phyloP scores from a whole-genome alignment of 2,888 invertebrate species.

The Parnassius apollo region DNA sequence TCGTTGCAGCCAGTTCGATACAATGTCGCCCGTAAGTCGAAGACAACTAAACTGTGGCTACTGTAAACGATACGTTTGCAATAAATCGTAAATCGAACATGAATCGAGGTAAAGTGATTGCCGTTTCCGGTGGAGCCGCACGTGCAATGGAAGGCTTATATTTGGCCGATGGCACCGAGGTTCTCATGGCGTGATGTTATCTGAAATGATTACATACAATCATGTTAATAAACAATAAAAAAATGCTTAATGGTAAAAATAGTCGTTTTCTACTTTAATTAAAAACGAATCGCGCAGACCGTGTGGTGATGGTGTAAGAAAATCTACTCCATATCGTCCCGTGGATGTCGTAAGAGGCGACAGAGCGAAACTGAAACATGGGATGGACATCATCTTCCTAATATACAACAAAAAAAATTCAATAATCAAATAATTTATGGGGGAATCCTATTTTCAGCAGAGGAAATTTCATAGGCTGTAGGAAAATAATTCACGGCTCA shows the following conservation, averaged over 20 bases:
- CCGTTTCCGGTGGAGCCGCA: slow-evolving; percentile 48
- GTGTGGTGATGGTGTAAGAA: too few species aligned
- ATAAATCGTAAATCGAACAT: slow-evolving; percentile 45
- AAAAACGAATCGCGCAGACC: too few species aligned
- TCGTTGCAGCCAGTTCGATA: slow-evolving; percentile 30
- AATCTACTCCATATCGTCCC: too few species aligned
- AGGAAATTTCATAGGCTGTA: too few species aligned
- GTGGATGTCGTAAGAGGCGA: too few species aligned
- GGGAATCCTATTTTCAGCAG: too few species aligned
- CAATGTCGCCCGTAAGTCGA: slow-evolving; percentile 1
- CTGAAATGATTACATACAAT: slow-evolving; percentile 46
- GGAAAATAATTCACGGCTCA: too few species aligned
- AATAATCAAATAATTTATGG: too few species aligned
- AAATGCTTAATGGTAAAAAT: neutral
- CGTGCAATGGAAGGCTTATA: slow-evolving; percentile 26
- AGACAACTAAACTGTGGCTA: neutral
- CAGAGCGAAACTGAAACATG: too few species aligned
- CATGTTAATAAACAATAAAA: neutral
- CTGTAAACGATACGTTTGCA: slow-evolving; percentile 40
- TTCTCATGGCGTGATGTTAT: slow-evolving; percentile 66
- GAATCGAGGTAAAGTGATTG: slow-evolving; percentile 54
- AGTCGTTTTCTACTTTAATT: neutral
- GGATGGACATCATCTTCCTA: too few species aligned
- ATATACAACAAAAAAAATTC: too few species aligned
- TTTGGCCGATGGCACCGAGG: slow-evolving; percentile 35